A percentile compares a stretch with the other conserved stretches of the same genome.
phyloP scores from a whole-genome alignment of 2,113 vertebrate species.

The Herpailurus yagouaroundi region DNA sequence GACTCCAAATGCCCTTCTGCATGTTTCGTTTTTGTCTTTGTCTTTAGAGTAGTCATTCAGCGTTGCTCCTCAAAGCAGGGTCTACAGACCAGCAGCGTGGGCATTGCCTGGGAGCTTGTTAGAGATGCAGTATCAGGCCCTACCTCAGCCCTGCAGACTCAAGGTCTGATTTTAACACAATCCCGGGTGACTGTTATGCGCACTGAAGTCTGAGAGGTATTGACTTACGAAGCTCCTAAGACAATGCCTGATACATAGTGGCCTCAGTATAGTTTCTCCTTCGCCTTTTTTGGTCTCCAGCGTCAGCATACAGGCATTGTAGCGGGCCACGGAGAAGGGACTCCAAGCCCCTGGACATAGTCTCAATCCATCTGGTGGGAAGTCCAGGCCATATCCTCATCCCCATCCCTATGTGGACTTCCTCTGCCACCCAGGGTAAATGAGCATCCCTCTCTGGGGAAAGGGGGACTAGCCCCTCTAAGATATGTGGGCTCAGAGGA shows the following conservation, averaged over 20 bases:
- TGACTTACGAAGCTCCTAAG: not conserved
- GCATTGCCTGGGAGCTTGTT: not conserved
- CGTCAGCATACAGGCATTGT: not conserved
- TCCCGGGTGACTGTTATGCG: not conserved
- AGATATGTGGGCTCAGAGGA: not conserved
- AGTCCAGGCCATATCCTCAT: not conserved
- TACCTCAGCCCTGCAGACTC: not conserved
- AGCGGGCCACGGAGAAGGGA: not conserved
- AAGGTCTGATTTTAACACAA: not conserved
- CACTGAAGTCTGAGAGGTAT: not conserved
- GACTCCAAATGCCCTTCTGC: not conserved
- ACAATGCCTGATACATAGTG: not conserved
- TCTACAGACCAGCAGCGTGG: not conserved
- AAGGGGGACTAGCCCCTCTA: not conserved
- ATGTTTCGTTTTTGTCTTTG: not conserved
- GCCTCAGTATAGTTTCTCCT: not conserved
- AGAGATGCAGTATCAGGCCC: not conserved
- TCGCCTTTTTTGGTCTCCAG: not conserved
- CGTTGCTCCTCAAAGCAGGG: not conserved
- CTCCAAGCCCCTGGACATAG: not conserved
- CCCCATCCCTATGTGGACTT: not conserved
- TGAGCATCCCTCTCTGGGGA: not conserved
- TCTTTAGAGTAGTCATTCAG: not conserved
- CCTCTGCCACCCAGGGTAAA: not conserved
- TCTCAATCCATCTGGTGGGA: not conserved